Base-by-base conservation (phyloP, 2,888 invertebrate genomes). In the Smittia sp. region DNA sequence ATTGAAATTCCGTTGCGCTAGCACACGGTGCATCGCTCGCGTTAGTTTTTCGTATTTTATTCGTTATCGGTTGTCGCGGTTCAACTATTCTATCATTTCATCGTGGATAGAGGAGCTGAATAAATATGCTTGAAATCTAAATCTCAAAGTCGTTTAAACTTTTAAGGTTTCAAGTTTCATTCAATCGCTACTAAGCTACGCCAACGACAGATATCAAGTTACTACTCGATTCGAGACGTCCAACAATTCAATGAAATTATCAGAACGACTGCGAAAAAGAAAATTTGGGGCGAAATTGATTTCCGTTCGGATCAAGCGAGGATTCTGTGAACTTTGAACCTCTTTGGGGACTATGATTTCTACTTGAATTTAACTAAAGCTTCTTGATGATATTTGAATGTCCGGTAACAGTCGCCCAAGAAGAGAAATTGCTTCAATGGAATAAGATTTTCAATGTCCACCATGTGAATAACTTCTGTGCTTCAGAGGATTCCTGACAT, bases 1-100 rank as follows among this genome's bases (percentile, higher is more conserved):
- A 39, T 62, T 58, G 18, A 72, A 62, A 62, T 58, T 72, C 39
- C 58, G 62, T 62, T 62, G 72, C 72, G 72, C 58, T 72, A 72
- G 54, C 72, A 72, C 54, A 72, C 38, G 58, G 62, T 54, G 72
- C 70, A 11, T 20, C 54, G 54, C 13, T 27, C 27, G 25, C 7
- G 27, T 63, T 63, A 27, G 13, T 13, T 63, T 24, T 63, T 63
- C 15, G 63, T 20, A 3, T 24, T 63, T 24, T 20, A 15, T 63
- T n/a, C n/a, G 58, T 58, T 58, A 58, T 58, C 58, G 58, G 58
- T 58, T 22, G 58, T 58, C 58, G 18, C 13, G 18, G 22, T 22
- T 58, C 22, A 58, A 22, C 2, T 58, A 18, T 22, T 46, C 2
- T 58, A 13, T 58, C 58, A 13, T 3, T 22, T 22, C 20, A 2